Base-by-base conservation (phyloP, 2,888 invertebrate genomes). In the Cyaniris semiargus region DNA sequence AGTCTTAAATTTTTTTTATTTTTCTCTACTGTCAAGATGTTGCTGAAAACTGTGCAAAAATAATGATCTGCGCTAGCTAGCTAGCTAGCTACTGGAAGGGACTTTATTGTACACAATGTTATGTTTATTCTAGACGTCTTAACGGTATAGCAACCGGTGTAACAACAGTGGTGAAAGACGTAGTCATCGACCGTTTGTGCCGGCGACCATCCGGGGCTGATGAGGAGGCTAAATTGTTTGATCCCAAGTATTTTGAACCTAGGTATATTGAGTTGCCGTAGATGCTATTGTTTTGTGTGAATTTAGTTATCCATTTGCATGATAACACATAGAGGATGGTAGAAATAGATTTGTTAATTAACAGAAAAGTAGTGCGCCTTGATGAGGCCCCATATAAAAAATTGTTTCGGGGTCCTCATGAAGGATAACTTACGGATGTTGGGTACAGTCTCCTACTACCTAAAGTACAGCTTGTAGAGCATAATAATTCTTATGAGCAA, bases 91-190 rank as follows among this genome's bases (percentile, higher is more conserved):
- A 48, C 0, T 48, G 10, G 3, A 48, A 48, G 3, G 13, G 5
- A 18, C 4, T 53, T 18, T 1, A 53, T 53, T 53, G 53, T 53
- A 53, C 1, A 53, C 53, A 3, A 10, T 60, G 3, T 53, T 18
- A 31, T 70, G 58, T 58, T 75, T 76, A 77, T 81, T 81, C 75
- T 82, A 96, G 96, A 86, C 95, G 96, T 82, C 90, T 96, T 84
- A 96, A 96, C 89, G 96, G 96, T 83, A 90, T 96, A 83, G 96
- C 96, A 75, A 95, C 96, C 70, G 96, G 96, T 76, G 94, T 96
- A 81, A 95, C 96, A 56, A 95, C 95, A 77, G 95, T 96, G 81
- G 95, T 96, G 85, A 96, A 96, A 87, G 96, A 95, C 88, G 95
- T 95, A 88, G 94, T 96, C 82, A 95, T 96, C 84, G 95, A 95